Conservation (phyloP, 35 echinoderm and acorn worm species). For the Holothuria glaberrima region DNA sequence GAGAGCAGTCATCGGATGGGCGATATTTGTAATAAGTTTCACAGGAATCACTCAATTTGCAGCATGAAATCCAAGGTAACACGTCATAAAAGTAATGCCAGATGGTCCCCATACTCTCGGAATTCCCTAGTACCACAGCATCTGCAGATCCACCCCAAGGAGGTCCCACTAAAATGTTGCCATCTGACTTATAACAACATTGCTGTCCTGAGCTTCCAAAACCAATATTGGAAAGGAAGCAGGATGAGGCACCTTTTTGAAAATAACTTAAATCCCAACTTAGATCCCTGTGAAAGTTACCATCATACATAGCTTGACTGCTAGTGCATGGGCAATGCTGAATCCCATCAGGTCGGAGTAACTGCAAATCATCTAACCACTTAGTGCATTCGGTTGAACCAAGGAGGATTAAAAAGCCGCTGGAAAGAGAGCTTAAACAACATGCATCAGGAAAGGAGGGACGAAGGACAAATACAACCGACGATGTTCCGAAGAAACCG, state of each 20-base stretch:
- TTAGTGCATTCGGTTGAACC: neutral
- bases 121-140: neutral
- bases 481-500: neutral
- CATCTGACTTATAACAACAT: slow-evolving; percentile 40
- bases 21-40: slow-evolving; percentile 3
- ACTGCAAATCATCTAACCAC: neutral
- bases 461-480: neutral
- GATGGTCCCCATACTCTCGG: neutral
- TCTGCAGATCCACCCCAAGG: slow-evolving; percentile 20
- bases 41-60: neutral
- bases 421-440: neutral
- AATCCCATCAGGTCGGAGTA: too few relatives aligned
- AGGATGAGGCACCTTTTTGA: neutral
- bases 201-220: neutral
- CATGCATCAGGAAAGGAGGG: neutral
- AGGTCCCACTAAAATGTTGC: slow-evolving; percentile 26
- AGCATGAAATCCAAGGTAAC: slow-evolving; percentile 8
- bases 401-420: neutral
- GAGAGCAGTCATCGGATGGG: slow-evolving; percentile 19
- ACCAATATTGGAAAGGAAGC: neutral
- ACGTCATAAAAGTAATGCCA: slow-evolving; percentile 23
- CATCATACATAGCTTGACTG: slow-evolving; percentile 15
- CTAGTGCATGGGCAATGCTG: slow-evolving; percentile 31
- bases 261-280: neutral
- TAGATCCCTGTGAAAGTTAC: neutral